Base-by-base conservation (phyloP, 23 tunicate species). In the Botrylloides violaceus region DNA sequence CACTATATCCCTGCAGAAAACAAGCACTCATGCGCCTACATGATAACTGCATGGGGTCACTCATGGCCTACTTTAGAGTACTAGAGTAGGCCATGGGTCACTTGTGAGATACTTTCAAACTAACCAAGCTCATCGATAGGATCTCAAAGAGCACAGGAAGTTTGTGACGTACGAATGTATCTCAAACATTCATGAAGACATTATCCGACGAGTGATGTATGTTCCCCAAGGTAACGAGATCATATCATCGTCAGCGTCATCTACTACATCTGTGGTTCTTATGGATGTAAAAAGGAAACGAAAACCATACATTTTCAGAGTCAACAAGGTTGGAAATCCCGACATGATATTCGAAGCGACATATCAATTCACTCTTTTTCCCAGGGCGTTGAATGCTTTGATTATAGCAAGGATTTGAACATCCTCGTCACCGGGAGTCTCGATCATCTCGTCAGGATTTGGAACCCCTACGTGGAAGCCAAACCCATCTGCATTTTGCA, bases 391-490 rank as follows among this genome's bases (percentile, higher is more conserved):
- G 97, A 90, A 43, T 90, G 97, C 48, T 90, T 90, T 71, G 97
- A 90, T 64, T 90, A 73, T 75, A 83, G 90, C 85, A 90, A 90
- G 73, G 32, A 77, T 1, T 53, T 90, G 37, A 90, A 90, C 49
- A 75, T 82, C 36, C 76, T 90, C 62, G 97, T 83, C 12, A 90
- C 97, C 24, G 97, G 97, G 22, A 90, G 97, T 61, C 71, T 90
- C 37, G 97, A 90, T 58, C 97, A 90, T 39, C 76, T 90, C 30
- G 90, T 90, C 26, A 71, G 97, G 2, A 73, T 90, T 59, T 90
- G 97, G 97, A 90, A 90, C 60, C 97, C 97, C 12, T 90, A 90
- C 66, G 97, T 90, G 9, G 97, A 80, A 3, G 89, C 97, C 27
- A 66, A 81, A 65, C 97, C 97, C 20, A 90, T 90, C 65, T 71